phyloP scores from a whole-genome alignment of 1,140 invertebrate genomes.

The Aporrectodea caliginosa region DNA sequence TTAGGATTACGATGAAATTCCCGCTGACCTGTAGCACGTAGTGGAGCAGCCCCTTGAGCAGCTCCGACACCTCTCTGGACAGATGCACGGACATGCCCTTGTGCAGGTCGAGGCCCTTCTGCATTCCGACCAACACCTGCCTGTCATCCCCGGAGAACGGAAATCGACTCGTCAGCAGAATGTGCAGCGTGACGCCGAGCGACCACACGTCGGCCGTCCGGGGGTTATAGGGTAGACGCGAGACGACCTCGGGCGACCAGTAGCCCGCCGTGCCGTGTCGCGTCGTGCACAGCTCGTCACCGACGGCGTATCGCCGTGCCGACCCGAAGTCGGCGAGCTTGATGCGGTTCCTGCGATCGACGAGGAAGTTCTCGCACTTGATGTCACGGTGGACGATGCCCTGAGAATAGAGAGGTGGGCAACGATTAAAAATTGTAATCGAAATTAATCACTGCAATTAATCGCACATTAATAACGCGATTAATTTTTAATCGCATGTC shows the following conservation, averaged over 20 bases:
- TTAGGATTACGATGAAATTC: too few relatives aligned
- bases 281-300: constrained; percentile 34
- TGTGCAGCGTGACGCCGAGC: constrained; percentile 42
- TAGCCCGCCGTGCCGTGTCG: constrained; percentile 34
- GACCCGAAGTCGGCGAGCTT: constrained; percentile 45
- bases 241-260: constrained; percentile 42
- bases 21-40: constrained; percentile 12
- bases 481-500: too few relatives aligned
- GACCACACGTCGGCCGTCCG: constrained; percentile 41
- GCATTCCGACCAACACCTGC: constrained; percentile 4
- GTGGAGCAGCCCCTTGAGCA: constrained; percentile 20
- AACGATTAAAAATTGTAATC: too few relatives aligned
- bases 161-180: constrained; percentile 41
- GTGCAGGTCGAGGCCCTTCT: constrained; percentile 13
- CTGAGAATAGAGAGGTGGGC: too few relatives aligned
- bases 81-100: not conserved
- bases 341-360: constrained; percentile 38
- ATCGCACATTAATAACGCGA: too few relatives aligned
- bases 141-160: constrained; percentile 34
- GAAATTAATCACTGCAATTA: too few relatives aligned
- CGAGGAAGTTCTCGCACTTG: constrained; percentile 41
- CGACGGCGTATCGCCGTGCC: constrained; percentile 35
- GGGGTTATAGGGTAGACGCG: constrained; percentile 39
- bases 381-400: constrained; percentile 44
- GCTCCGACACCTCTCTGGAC: constrained; percentile 7